phyloP scores from a whole-genome alignment of 2,113 vertebrate genomes.

The Fukomys damarensis region DNA sequence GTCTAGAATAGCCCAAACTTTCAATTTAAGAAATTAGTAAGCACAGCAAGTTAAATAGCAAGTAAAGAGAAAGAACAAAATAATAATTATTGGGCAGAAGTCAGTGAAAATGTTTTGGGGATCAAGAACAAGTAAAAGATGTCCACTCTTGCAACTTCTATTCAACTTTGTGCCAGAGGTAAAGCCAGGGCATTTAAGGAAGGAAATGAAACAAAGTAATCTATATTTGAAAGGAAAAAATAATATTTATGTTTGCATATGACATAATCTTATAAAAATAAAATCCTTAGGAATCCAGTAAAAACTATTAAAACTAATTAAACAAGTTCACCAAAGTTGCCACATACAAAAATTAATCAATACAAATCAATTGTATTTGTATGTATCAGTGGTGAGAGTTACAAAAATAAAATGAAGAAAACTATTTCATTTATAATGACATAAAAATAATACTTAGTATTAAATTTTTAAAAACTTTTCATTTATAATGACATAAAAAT shows the following conservation, averaged over 20 bases:
- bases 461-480: slow-evolving; percentile 22
- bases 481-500: not conserved
- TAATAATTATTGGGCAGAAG: not conserved
- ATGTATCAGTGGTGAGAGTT: not conserved
- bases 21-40: slow-evolving; percentile 5
- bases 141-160: not conserved
- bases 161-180: not conserved
- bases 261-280: not conserved
- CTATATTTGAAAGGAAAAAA: slow-evolving; percentile 1
- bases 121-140: not conserved
- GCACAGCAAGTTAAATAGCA: slow-evolving; percentile 27
- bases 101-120: not conserved
- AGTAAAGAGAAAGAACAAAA: not conserved
- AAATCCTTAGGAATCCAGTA: not conserved
- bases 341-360: not conserved
- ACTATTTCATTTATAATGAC: not conserved
- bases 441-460: not conserved
- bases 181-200: not conserved
- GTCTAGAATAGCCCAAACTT: not conserved
- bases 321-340: not conserved
- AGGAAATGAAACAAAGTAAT: not conserved
- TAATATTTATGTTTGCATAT: not conserved
- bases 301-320: not conserved
- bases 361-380: not conserved
- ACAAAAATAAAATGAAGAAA: slow-evolving; percentile 30